Evolutionary conservation across 2,888 invertebrate species (phyloP).

Genomic region (Caenorhabditis doughertyi): DNA sequence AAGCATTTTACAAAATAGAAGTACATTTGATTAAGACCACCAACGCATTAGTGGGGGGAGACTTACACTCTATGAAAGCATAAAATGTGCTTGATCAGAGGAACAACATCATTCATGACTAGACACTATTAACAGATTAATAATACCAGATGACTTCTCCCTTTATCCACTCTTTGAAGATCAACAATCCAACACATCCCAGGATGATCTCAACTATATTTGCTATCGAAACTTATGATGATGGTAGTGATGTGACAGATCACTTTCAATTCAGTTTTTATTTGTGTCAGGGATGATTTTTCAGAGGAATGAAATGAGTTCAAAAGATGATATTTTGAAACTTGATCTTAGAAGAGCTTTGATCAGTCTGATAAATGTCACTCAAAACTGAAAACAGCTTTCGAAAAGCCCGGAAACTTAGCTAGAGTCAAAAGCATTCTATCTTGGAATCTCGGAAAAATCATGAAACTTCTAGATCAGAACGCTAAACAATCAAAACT

Average conservation of each 20-base stretch:
- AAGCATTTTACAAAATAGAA: slow-evolving; percentile 21
- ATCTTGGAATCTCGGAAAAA: no score
- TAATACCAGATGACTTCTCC: not conserved
- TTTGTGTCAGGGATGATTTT: not conserved
- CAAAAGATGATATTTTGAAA: not conserved
- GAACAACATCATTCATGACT: slow-evolving; percentile 7
- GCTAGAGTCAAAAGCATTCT: no score
- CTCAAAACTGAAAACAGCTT: no score
- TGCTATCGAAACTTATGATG: not conserved
- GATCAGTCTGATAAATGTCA: no score
- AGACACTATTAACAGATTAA: slow-evolving; percentile 21
- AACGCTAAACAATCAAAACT: no score
- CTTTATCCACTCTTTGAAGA: slow-evolving; percentile 33
- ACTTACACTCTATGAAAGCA: slow-evolving; percentile 14
- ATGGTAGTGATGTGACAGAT: slow-evolving; percentile 26
- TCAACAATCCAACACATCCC: slow-evolving; percentile 37
- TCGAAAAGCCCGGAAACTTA: no score
- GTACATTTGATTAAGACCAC: slow-evolving; percentile 28
- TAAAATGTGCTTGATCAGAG: slow-evolving; percentile 12
- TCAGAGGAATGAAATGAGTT: not conserved
- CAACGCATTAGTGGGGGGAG: slow-evolving; percentile 16
- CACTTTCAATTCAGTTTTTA: not conserved
- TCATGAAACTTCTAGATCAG: no score
- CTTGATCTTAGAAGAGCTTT: no score
- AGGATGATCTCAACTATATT: slow-evolving; percentile 13